A percentile compares a stretch with the other conserved stretches of the same genome.
phyloP scores from a whole-genome alignment of 2,113 vertebrate species.

The Nothocercus julius region DNA sequence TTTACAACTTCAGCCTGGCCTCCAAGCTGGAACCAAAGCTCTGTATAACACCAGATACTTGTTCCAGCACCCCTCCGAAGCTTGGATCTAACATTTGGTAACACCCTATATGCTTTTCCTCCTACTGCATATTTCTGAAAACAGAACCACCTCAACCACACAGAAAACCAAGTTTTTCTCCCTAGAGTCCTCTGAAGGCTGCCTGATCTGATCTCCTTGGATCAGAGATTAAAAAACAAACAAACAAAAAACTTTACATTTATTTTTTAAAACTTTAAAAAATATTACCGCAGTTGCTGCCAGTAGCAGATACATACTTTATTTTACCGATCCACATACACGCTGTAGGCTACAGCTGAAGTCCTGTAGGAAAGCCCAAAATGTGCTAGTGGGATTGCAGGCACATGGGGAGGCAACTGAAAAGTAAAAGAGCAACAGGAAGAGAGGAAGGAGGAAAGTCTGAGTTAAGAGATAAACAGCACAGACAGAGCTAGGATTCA shows the following conservation, averaged over 20 bases:
- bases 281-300: not conserved
- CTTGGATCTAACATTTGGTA: not conserved
- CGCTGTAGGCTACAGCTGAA: not conserved
- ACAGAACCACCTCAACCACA: not conserved
- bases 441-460: not conserved
- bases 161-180: not conserved
- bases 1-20: not conserved
- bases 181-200: not conserved
- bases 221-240: no score
- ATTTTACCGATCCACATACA: not conserved
- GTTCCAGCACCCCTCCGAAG: not conserved
- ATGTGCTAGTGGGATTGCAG: not conserved
- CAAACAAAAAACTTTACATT: no score
- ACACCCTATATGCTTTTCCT: no score
- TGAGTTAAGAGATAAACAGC: not conserved
- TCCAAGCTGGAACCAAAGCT: not conserved
- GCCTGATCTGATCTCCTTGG: not conserved
- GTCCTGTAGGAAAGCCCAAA: not conserved
- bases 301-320: not conserved
- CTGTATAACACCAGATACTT: no score
- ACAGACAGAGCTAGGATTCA: not conserved
- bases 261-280: not conserved
- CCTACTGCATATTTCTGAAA: not conserved
- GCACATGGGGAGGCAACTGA: not conserved
- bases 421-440: not conserved